Percentiles rank a stretch among this genome's conserved stretches.
Evolutionary conservation across 2,113 vertebrate species (phyloP).

Genomic region (Tauraco erythrolophus): DNA sequence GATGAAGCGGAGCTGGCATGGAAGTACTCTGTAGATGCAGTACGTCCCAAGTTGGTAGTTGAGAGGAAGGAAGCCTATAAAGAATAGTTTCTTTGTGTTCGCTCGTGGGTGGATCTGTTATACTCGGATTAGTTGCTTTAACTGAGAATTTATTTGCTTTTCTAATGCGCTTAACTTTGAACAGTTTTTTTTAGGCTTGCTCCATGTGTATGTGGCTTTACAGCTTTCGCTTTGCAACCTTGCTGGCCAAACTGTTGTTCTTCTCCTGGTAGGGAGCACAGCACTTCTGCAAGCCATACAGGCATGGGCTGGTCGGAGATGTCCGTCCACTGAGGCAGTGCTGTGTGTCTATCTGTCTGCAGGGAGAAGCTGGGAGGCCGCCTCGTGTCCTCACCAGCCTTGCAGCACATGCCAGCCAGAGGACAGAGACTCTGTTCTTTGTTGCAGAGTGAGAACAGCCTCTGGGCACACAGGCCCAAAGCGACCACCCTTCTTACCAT

Average conservation of each 20-base stretch:
- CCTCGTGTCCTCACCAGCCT: not conserved
- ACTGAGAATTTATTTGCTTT: not conserved
- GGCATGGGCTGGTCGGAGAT: rapidly evolving
- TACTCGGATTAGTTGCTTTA: not conserved
- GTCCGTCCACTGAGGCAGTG: rapidly evolving
- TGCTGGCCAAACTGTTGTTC: not conserved
- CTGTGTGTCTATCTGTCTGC: not conserved
- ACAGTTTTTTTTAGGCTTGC: not conserved
- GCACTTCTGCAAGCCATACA: not conserved
- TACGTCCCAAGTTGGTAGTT: rapidly evolving
- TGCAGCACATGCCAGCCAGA: rapidly evolving
- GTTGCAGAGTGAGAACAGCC: rapidly evolving
- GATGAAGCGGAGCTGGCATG: rapidly evolving
- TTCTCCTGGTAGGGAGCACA: not conserved
- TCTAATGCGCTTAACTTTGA: not conserved
- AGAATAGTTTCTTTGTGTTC: not conserved
- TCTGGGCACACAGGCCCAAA: rapidly evolving
- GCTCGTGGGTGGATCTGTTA: not conserved
- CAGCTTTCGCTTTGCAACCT: not conserved
- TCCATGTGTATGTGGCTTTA: not conserved
- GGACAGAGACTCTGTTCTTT: not conserved
- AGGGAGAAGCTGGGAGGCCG: not conserved
- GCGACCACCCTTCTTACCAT: rapidly evolving
- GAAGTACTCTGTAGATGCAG: not conserved
- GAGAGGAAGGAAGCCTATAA: not conserved